phyloP scores from a whole-genome alignment of 2,797 vertebrate genomes.

The Acipenser transmontanus region DNA sequence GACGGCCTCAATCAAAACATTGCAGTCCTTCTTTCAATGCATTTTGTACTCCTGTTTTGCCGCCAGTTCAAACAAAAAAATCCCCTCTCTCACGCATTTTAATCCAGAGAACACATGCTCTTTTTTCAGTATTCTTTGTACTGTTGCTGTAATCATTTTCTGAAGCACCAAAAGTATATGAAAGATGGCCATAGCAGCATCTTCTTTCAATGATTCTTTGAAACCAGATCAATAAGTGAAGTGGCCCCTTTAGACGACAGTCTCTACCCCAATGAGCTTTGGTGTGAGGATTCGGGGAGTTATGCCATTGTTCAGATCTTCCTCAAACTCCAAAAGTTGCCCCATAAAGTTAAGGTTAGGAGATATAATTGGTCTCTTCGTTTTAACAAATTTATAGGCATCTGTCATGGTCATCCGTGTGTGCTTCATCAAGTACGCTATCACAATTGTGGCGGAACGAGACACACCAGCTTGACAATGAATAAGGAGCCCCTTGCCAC shows the following conservation, averaged over 20 bases:
- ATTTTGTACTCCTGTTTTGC: slow-evolving; percentile 4
- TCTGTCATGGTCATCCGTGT: slow-evolving; percentile 98
- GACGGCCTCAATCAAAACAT: slow-evolving; percentile 45
- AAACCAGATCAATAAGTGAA: too few species aligned
- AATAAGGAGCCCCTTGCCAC: slow-evolving; percentile 90
- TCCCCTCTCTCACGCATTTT: background rate
- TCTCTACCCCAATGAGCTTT: slow-evolving; percentile 89
- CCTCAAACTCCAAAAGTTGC: slow-evolving; percentile 95
- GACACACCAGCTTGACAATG: slow-evolving; percentile 98
- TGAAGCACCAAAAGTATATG: background rate
- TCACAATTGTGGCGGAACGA: slow-evolving; percentile 94
- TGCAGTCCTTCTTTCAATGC: background rate
- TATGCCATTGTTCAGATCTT: slow-evolving; percentile 93
- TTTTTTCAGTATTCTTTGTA: background rate
- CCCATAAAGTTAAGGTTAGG: slow-evolving; percentile 99
- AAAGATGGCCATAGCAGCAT: background rate
- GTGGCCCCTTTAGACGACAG: slow-evolving; percentile 67
- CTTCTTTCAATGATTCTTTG: background rate
- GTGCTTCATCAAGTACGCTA: slow-evolving; percentile 98
- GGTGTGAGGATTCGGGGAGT: slow-evolving; percentile 93
- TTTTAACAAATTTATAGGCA: slow-evolving; percentile 97
- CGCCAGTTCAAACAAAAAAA: background rate
- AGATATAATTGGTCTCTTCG: slow-evolving; percentile 94
- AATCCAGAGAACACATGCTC: background rate
- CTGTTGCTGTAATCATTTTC: background rate